These are phyloP conservation scores for Astur gentilis DNA, from an alignment of 2,113 vertebrate genomes.

Conservation along the genomic window DNA sequence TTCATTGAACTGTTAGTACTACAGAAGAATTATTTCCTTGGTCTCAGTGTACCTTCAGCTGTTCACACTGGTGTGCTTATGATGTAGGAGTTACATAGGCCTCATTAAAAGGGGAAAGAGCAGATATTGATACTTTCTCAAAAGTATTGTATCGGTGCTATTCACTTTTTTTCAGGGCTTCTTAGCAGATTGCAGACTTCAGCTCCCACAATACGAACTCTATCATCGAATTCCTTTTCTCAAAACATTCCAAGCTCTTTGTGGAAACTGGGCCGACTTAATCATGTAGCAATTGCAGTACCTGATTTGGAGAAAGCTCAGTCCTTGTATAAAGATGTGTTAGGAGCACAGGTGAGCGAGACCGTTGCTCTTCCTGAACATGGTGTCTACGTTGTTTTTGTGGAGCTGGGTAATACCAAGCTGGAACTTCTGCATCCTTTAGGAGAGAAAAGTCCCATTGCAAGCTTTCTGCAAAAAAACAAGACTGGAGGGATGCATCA, in stretches of 20 bases:
- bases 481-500: constrained; percentile 95
- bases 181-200: constrained; percentile 57
- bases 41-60: background rate
- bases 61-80: background rate
- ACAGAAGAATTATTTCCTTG: background rate
- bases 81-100: background rate
- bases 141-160: background rate
- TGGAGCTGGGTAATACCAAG: constrained; percentile 93
- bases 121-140: background rate
- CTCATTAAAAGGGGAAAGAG: background rate
- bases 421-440: constrained; percentile 93
- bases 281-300: constrained; percentile 93
- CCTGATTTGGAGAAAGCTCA: constrained; percentile 87
- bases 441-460: constrained; percentile 87
- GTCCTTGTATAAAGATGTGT: constrained; percentile 82
- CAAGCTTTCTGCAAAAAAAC: constrained; percentile 91
- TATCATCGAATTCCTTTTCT: constrained; percentile 35
- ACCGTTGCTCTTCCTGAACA: constrained; percentile 86
- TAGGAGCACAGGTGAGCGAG: constrained; percentile 87
- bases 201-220: background rate
- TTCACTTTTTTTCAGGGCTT: constrained; percentile 65
- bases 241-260: constrained; percentile 62
- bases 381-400: constrained; percentile 92
- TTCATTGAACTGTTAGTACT: background rate
- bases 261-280: constrained; percentile 90